Evolutionary conservation across 2,113 vertebrate species (phyloP), one percentile per base, ranked within the genome.

Genomic region (Nothobranchius kuhntae): DNA sequence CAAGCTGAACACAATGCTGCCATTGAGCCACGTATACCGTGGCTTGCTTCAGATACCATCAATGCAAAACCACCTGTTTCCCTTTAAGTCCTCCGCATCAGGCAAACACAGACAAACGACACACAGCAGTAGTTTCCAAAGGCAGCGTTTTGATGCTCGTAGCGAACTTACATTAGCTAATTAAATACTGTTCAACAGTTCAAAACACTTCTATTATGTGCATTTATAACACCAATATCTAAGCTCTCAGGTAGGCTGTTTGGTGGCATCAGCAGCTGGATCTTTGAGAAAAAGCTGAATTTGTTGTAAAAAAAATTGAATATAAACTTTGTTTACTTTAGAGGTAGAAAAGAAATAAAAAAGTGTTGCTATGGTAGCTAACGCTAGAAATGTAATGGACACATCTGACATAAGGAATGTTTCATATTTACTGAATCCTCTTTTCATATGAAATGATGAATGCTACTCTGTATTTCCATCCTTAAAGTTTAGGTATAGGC

Each of bases 21-120:
- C 65, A 82, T 89, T 91, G 72, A 91, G 36, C 36, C 48, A 7
- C 54, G 60, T 65, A 64, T 84, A 85, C 88, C 89, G 87, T 84
- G 84, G 80, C 80, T 73, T 80, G 84, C 86, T 90, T 89, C 76
- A 91, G 84, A 71, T 48, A 70, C 68, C 75, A 52, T 71, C 58
- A 54, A 75, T 3, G 44, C 52, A 72, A 30, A 65, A 80, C 71
- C 83, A 87, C 71, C 81, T 84, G 74, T 65, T 79, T 73, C 53
- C 60, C 73, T 74, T 75, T 73, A 80, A 80, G 74, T 30, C 14
- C 69, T 36, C 80, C 54, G 24, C 67, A 53, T 46, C 53, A 42
- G 67, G 53, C 21, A 58, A 51, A 11, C 53, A 59, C 30, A 4
- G 30, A 30, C 4, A 30, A 30, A 30, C 1, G 30, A 30, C 30